Evolutionary conservation across 2,113 vertebrate species (phyloP).

Genomic region (Menura novaehollandiae): DNA sequence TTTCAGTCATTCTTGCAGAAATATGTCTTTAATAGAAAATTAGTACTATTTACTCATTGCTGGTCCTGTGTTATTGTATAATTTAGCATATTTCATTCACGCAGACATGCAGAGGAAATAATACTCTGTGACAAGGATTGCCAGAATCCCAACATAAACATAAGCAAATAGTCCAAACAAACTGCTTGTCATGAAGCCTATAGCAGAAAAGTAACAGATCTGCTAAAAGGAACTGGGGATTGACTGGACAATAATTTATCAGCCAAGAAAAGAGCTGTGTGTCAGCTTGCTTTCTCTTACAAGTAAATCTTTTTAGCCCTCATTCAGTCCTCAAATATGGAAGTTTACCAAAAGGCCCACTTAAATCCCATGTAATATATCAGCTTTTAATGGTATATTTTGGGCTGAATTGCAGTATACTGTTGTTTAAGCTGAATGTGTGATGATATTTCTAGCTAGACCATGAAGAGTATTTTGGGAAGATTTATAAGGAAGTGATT

Average conservation of each 20-base stretch:
- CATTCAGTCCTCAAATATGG: background rate
- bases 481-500: background rate
- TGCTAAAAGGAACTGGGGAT: background rate
- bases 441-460: background rate
- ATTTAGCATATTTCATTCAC: background rate
- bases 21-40: background rate
- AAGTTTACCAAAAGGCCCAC: background rate
- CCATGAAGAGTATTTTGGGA: background rate
- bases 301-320: background rate
- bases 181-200: background rate
- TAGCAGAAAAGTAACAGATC: background rate
- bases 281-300: background rate
- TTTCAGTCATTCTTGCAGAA: background rate
- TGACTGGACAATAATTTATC: background rate
- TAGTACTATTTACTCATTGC: background rate
- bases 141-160: background rate
- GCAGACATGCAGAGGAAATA: background rate
- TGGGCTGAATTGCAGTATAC: background rate
- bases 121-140: background rate
- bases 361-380: background rate
- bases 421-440: background rate
- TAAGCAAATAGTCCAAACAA: background rate
- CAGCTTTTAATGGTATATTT: background rate
- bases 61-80: background rate
- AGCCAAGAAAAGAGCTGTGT: background rate